phyloP scores from a whole-genome alignment of 2,797 vertebrate species.

The Propithecus deckenii region DNA sequence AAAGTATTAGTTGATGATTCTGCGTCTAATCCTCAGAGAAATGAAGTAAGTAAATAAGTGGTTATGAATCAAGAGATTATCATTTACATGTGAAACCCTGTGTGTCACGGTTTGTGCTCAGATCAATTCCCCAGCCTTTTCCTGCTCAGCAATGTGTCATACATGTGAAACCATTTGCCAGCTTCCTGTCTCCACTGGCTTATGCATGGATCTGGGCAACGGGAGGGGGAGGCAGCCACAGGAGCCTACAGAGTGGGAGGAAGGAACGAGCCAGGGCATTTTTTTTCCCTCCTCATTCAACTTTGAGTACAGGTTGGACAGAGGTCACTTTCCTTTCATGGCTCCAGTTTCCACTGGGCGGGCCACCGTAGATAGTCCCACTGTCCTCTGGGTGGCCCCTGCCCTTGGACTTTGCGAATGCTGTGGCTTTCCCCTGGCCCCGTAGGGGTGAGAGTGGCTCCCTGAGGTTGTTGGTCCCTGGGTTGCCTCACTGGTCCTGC shows the following conservation, averaged over 20 bases:
- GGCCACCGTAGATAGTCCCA: rapidly evolving
- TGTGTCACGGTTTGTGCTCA: not conserved
- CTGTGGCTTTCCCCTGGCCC: not conserved
- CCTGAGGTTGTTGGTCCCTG: not conserved
- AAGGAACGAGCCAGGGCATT: not conserved
- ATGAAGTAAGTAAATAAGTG: not conserved
- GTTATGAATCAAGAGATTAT: not conserved
- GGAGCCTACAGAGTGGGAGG: not conserved
- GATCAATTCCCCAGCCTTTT: not conserved
- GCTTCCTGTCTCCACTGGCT: not conserved
- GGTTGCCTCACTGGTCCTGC: not conserved
- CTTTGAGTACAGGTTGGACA: not conserved
- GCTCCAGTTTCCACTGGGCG: not conserved
- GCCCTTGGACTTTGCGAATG: not conserved
- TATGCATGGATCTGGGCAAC: not conserved
- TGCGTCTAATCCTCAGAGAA: not conserved
- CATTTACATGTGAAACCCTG: not conserved
- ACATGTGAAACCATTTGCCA: rapidly evolving
- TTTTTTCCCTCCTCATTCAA: not conserved
- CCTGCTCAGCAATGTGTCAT: not conserved
- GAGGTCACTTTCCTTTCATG: not conserved
- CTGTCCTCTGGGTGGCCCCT: not conserved
- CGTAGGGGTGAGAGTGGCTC: not conserved
- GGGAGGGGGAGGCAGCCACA: no score
- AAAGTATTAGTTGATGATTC: not conserved